Conservation (phyloP, 2,113 vertebrate species). For the Equus quagga region DNA sequence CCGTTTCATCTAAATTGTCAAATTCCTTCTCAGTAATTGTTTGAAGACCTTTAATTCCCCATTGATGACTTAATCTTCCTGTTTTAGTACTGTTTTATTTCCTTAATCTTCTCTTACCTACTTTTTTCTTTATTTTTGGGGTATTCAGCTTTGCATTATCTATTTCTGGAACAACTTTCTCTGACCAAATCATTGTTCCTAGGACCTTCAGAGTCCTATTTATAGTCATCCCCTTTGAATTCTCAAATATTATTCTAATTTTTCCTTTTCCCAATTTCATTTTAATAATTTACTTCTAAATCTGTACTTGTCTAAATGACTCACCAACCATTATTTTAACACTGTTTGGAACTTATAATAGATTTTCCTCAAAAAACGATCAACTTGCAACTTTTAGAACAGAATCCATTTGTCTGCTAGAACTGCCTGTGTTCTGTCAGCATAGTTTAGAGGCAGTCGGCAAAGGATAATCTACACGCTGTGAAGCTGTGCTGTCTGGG, state of each 20-base stretch:
- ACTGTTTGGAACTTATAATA: background rate
- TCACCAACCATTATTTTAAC: background rate
- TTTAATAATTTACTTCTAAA: background rate
- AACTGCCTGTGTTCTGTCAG: background rate
- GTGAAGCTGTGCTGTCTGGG: background rate
- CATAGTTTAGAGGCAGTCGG: background rate
- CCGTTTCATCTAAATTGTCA: background rate
- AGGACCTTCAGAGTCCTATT: background rate
- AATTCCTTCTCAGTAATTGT: background rate
- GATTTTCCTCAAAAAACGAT: background rate
- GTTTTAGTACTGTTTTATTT: background rate
- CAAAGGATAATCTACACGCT: background rate
- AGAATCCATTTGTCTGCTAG: background rate
- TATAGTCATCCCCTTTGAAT: background rate
- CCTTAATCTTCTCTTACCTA: background rate
- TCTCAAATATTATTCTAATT: background rate
- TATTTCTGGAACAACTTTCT: background rate
- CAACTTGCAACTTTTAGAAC: background rate
- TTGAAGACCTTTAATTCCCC: background rate
- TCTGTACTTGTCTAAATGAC: background rate
- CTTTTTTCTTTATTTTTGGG: background rate
- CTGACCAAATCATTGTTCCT: background rate
- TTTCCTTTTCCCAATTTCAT: background rate
- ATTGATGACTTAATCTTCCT: background rate
- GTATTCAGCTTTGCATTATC: background rate